phyloP scores from a whole-genome alignment of 2,113 vertebrate genomes.

The Nesogale talazaci region DNA sequence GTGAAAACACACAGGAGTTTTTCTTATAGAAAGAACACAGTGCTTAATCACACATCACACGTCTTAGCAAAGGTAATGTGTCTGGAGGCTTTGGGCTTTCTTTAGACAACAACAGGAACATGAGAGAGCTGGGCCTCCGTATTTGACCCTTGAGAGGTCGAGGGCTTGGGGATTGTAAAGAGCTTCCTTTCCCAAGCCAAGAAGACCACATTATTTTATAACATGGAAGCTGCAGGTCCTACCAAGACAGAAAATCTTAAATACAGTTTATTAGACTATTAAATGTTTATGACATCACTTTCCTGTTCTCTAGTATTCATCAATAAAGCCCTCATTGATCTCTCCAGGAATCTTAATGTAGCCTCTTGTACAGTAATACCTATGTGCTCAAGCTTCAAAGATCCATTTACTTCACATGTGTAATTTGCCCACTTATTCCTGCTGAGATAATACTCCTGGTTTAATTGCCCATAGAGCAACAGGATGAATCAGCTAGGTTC shows the following conservation, averaged over 20 bases:
- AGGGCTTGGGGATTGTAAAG: conserved; percentile 61
- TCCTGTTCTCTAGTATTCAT: conserved; percentile 67
- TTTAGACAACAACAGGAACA: conserved; percentile 62
- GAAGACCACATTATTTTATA: neutral
- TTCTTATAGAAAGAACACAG: conserved; percentile 44
- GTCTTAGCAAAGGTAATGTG: conserved; percentile 65
- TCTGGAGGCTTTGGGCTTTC: conserved; percentile 72
- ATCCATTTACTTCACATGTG: conserved; percentile 72
- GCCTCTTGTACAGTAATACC: conserved; percentile 55
- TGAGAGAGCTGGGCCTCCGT: conserved; percentile 20
- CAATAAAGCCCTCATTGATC: conserved; percentile 74
- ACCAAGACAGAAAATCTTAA: conserved; percentile 77
- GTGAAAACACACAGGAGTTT: conserved; percentile 59
- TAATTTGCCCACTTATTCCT: conserved; percentile 76
- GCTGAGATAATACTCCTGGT: conserved; percentile 66
- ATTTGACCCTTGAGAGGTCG: conserved; percentile 66
- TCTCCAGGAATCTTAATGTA: conserved; percentile 62
- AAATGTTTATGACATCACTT: conserved; percentile 77
- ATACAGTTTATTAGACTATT: conserved; percentile 73
- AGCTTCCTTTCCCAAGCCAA: conserved; percentile 71
- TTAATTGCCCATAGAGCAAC: conserved; percentile 77
- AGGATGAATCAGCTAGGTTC: conserved; percentile 54
- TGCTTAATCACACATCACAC: conserved; percentile 63
- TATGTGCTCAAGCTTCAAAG: conserved; percentile 70
- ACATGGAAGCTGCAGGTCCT: conserved; percentile 61